Evolutionary conservation across 2,113 vertebrate genomes (phyloP).

Genomic region (Rhynchopsitta pachyrhyncha): DNA sequence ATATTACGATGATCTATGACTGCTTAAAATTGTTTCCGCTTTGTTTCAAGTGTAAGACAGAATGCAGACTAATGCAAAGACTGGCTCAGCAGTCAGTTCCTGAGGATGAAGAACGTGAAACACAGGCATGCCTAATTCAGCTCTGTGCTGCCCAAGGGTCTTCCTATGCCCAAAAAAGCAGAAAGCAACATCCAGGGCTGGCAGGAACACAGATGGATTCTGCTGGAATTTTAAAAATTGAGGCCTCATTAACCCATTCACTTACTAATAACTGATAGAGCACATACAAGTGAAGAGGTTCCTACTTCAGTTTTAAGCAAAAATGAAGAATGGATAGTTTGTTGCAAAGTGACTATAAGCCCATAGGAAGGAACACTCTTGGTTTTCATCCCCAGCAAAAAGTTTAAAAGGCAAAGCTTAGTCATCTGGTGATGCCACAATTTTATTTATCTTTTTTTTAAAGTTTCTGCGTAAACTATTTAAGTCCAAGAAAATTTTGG

Average conservation of each 20-base stretch:
- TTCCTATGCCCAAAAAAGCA: background rate
- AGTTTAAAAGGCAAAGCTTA: background rate
- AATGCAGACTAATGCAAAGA: background rate
- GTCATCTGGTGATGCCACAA: background rate
- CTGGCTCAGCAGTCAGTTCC: background rate
- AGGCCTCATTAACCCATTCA: background rate
- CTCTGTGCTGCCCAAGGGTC: background rate
- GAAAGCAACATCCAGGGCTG: background rate
- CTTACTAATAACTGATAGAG: background rate
- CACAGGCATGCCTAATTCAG: background rate
- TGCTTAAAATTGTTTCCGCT: background rate
- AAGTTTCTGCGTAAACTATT: constrained; percentile 30
- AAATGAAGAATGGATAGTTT: background rate
- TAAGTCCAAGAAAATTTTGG: constrained; percentile 41
- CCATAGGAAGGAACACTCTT: background rate
- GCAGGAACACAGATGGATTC: background rate
- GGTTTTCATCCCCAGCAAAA: background rate
- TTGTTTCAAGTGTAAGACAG: background rate
- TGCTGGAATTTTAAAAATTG: background rate
- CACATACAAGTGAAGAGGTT: background rate
- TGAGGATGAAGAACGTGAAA: background rate
- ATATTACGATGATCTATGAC: background rate
- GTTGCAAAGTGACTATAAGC: background rate
- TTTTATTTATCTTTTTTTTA: background rate
- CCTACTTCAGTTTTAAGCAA: background rate